phyloP scores from a whole-genome alignment of 30 jellyfish, hydroid and myxozoan species.

The Rhopilema esculentum region DNA sequence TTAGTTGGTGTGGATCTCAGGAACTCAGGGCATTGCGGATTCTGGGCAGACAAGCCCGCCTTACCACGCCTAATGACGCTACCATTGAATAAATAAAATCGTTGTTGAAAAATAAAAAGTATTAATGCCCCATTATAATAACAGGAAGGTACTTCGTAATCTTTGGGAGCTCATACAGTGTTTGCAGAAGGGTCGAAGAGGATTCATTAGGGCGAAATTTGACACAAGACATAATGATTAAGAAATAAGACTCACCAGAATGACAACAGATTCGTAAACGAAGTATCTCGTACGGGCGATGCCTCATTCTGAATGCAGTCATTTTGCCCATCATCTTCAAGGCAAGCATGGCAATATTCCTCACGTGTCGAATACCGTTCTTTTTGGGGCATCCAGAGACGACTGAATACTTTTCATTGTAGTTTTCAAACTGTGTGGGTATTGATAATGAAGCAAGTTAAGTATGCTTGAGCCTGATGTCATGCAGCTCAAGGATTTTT shows the following conservation, averaged over 20 bases:
- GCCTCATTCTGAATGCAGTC: constrained; percentile 73
- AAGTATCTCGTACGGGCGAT: constrained; percentile 52
- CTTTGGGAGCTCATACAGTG: too few relatives aligned
- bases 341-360: constrained; percentile 77
- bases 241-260: constrained; percentile 61
- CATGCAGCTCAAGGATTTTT: not conserved
- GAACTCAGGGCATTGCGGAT: too few relatives aligned
- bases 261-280: constrained; percentile 77
- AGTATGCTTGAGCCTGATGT: not conserved
- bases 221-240: too few relatives aligned
- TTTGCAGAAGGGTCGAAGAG: not conserved
- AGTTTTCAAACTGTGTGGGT: constrained; percentile 72
- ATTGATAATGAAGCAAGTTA: not conserved
- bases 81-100: too few relatives aligned
- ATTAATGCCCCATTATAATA: too few relatives aligned
- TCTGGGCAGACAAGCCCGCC: too few relatives aligned
- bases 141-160: too few relatives aligned
- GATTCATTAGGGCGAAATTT: too few relatives aligned
- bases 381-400: constrained; percentile 86
- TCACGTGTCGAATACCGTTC: constrained; percentile 71
- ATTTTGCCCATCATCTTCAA: constrained; percentile 73
- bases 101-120: too few relatives aligned
- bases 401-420: constrained; percentile 76
- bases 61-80: too few relatives aligned
- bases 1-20: too few relatives aligned